These are phyloP conservation scores for Meloidogyne exigua DNA, from an alignment of 1,140 invertebrate genomes.

Conservation along the genomic window DNA sequence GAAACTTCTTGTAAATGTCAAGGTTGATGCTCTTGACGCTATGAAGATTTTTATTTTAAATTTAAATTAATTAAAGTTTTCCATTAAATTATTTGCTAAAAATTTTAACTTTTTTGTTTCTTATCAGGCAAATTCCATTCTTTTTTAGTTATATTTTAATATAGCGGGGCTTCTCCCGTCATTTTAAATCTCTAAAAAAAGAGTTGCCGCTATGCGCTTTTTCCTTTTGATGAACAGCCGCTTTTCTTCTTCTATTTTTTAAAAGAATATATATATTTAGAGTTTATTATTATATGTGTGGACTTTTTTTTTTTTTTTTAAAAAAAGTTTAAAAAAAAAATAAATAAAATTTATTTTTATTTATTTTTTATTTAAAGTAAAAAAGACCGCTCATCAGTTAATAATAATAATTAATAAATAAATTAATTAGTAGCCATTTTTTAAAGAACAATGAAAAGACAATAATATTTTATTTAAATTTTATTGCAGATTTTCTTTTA, in stretches of 20 bases:
- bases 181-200: constrained; percentile 1
- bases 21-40: too few relatives aligned
- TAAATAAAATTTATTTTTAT: too few relatives aligned
- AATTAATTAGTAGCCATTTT: neutral
- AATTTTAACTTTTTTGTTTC: too few relatives aligned
- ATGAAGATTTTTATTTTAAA: too few relatives aligned
- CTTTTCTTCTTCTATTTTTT: neutral
- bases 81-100: too few relatives aligned
- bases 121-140: neutral
- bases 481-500: too few relatives aligned
- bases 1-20: too few relatives aligned
- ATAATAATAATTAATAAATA: too few relatives aligned
- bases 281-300: neutral
- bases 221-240: constrained; percentile 1
- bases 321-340: neutral
- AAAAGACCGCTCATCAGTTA: neutral
- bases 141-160: neutral
- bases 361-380: neutral
- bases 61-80: too few relatives aligned
- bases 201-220: neutral
- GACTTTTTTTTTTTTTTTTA: too few relatives aligned
- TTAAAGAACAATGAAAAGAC: constrained; percentile 1
- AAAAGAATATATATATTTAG: too few relatives aligned
- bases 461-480: neutral
- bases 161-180: neutral